phyloP scores from a whole-genome alignment of 1,140 invertebrate genomes.

The Eupristina koningsbergeri region DNA sequence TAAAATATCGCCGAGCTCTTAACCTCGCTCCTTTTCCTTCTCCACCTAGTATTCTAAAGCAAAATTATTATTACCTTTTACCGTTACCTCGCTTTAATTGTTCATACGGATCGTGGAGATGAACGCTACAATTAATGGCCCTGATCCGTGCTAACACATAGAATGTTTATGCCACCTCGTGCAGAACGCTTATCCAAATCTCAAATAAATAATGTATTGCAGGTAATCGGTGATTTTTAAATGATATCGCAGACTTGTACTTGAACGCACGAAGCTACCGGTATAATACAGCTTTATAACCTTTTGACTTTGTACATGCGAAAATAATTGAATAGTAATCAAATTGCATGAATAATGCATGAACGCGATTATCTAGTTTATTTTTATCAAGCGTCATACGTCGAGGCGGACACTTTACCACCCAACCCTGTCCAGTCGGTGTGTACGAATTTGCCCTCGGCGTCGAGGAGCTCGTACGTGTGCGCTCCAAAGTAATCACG shows the following conservation, averaged over 20 bases:
- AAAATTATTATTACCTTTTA: not conserved
- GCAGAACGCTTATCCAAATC: too few species aligned
- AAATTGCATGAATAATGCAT: too few species aligned
- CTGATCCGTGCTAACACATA: too few species aligned
- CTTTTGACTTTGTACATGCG: too few species aligned
- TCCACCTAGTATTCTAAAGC: not conserved
- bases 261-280: too few species aligned
- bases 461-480: conserved; percentile 92
- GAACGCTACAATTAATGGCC: too few species aligned
- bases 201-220: not conserved
- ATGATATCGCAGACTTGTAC: too few species aligned
- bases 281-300: too few species aligned
- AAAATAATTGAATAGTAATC: too few species aligned
- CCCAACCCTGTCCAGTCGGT: conserved; percentile 99
- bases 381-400: conserved; percentile 86
- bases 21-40: not conserved
- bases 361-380: too few species aligned
- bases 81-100: not conserved
- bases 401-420: conserved; percentile 95
- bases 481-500: conserved; percentile 99
- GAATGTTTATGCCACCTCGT: too few species aligned
- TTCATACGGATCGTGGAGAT: not conserved
- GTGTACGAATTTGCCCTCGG: conserved; percentile 94
- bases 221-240: too few species aligned
- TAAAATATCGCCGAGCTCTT: not conserved